Evolutionary conservation across 1,140 invertebrate species (phyloP), one percentile per base, ranked within the genome.

Genomic region (Leptinotarsa lineolata): DNA sequence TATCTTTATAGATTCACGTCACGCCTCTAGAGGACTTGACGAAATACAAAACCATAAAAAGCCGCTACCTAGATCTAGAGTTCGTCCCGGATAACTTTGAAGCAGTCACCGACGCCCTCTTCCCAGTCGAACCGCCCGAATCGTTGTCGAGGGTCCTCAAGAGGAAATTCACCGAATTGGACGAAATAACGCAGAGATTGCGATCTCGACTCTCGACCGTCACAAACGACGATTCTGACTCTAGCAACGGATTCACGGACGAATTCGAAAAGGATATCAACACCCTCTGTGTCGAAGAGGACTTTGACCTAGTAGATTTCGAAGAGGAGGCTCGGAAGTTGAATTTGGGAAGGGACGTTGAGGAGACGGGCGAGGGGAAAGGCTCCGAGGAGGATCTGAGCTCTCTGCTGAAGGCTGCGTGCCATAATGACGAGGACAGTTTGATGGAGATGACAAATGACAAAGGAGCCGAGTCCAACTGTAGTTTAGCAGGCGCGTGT

Each of bases 181-280:
- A 90, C 76, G 88, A 89, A 82, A 91, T 91, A 48, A 90, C 88
- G 12, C 85, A 89, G 80, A 83, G 90, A 67, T 76, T 90, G 30
- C 83, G 86, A 58, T 85, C 85, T 11, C 85, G 89, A 71, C 80
- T 91, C 21, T 85, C 86, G 22, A 86, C 89, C 75, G 88, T 90
- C 1, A 90, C 89, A 4, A 85, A 83, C 13, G 86, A 86, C 2
- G 86, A 86, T 2, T 85, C 86, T 4, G 85, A 89, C 18, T 78
- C 79, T 3, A 81, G 87, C 72, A 87, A 86, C 72, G 84, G 86
- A 66, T 84, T 87, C 70, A 86, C 87, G 46, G 85, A 86, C 70
- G 86, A 90, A 71, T 88, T 89, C 75, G 88, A 89, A 74, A 81
- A 78, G 4, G 87, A 88, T 76, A 86, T 88, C 20, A 87, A 86